phyloP scores from a whole-genome alignment of 1,140 invertebrate genomes.

The Cotesia chilonis region DNA sequence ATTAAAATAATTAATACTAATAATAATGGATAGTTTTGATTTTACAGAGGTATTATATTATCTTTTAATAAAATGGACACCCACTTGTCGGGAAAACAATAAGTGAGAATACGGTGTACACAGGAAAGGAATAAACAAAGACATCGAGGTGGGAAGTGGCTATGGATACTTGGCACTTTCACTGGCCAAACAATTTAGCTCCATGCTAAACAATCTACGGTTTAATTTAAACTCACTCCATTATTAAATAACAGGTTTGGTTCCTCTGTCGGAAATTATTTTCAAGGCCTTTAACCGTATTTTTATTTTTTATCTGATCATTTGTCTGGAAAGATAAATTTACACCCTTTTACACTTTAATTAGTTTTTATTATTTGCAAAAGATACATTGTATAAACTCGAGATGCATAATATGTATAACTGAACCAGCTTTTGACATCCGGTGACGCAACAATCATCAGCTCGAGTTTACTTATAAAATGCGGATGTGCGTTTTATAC shows the following conservation, averaged over 20 bases:
- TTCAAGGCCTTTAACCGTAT: too few relatives aligned
- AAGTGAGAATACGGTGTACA: conserved; percentile 3
- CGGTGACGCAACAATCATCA: conserved; percentile 19
- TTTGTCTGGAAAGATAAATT: too few relatives aligned
- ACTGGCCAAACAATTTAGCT: conserved; percentile 3
- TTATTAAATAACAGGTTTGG: too few relatives aligned
- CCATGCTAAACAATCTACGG: neutral
- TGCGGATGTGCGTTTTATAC: conserved; percentile 6
- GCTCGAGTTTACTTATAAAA: conserved; percentile 18
- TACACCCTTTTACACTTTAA: too few relatives aligned
- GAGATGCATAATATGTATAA: neutral
- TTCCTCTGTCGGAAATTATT: too few relatives aligned
- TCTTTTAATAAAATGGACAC: conserved; percentile 9
- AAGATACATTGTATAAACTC: neutral
- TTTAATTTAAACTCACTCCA: too few relatives aligned
- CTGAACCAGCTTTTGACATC: conserved; percentile 13
- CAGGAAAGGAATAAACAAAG: conserved; percentile 6
- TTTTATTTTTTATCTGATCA: too few relatives aligned
- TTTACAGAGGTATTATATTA: too few relatives aligned
- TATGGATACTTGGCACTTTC: conserved; percentile 29
- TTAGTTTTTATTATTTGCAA: too few relatives aligned
- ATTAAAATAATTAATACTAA: too few relatives aligned
- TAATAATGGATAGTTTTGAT: neutral
- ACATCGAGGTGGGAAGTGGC: conserved; percentile 24
- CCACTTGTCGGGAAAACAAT: neutral